Evolutionary conservation across 92 coral and sea anemone species (phyloP).

Genomic region (Metridium senile): DNA sequence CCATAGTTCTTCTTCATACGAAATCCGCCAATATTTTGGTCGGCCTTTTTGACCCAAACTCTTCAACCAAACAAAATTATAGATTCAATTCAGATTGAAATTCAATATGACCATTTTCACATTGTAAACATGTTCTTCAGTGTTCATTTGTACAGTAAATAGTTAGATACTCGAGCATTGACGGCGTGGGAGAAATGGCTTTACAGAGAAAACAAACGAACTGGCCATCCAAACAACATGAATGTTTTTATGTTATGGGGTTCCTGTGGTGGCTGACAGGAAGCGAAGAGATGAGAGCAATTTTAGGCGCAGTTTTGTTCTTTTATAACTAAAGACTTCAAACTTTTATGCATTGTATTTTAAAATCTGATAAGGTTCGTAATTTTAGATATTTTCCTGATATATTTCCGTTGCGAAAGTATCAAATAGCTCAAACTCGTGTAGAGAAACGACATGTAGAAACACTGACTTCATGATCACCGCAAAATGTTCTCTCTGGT

Average conservation of each 20-base stretch:
- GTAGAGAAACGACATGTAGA: too few species aligned
- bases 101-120: conserved; percentile 23
- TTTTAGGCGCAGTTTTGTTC: neutral
- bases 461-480: too few species aligned
- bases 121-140: conserved; percentile 21
- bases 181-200: neutral
- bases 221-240: neutral
- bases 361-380: neutral
- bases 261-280: conserved; percentile 10
- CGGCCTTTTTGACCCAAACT: conserved; percentile 16
- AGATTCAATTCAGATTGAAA: conserved; percentile 1
- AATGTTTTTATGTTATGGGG: neutral
- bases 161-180: neutral
- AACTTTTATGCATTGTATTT: neutral
- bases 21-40: conserved; percentile 12
- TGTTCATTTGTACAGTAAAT: conserved; percentile 3
- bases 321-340: neutral
- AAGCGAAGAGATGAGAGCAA: neutral
- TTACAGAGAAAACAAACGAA: neutral
- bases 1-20: neutral
- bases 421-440: too few species aligned
- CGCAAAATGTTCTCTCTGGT: too few species aligned
- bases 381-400: neutral
- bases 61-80: neutral
- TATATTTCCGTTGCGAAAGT: too few species aligned